Base-by-base conservation (phyloP, 2,888 invertebrate species). In the Athalia rosae region DNA sequence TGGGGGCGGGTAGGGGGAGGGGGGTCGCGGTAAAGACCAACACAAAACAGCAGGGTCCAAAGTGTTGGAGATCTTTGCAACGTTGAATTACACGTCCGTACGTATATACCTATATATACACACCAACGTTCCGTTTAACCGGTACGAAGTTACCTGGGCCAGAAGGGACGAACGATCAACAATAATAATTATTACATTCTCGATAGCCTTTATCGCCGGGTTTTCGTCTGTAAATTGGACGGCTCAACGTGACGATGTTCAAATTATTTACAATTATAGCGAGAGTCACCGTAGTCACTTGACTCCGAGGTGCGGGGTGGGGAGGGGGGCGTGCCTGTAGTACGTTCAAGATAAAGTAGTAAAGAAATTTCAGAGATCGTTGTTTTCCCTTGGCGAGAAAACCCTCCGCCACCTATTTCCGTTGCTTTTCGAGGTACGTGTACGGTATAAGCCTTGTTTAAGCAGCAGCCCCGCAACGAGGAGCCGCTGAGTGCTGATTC, bases 201-300 rank as follows among this genome's bases (percentile, higher is more conserved):
- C 41, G 28, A 67, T 53, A 50, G 53, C 67, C 7, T 11, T 7
- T n/a, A 50, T 15, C 8, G 41, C 41, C 28, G 28, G 13, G 15
- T 7, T n/a, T 48, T 4, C 15, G 53, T 67, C 28, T 67, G 28
- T n/a, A 28, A 67, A 67, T 50, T 67, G 50, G 53, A 67, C 28
- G 28, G 50, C 50, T 50, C 28, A 67, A 50, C 67, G 15, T 50
- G 7, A 67, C 53, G 48, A 53, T 28, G 28, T 11, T 67, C 41
- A 67, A 67, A 67, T 67, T 67, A 67, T 67, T 67, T 28, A 67
- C 67, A 67, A 67, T 67, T 67, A 53, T 48, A 50, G 53, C 67
- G 53, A 28, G 28, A 28, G 45, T 67, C 41, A 50, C 53, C 28
- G 48, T 50, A 53, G 67, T 50, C 53, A 53, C 50, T 67, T 53